Base-by-base conservation (phyloP, 2,113 vertebrate genomes). In the Leptodactylus fuscus region DNA sequence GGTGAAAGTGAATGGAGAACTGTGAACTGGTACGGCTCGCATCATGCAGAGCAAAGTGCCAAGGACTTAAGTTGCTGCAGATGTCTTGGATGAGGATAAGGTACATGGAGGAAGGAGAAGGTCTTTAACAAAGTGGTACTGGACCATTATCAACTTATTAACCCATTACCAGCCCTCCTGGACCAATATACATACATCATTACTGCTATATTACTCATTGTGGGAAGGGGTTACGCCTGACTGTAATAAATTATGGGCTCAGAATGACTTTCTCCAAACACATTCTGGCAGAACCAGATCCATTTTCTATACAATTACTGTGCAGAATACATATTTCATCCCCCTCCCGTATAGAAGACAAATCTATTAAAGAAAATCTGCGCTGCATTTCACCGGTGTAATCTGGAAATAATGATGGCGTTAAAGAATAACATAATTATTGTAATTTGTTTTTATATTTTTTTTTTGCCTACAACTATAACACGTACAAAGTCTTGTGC, bases 101-200 rank as follows among this genome's bases (percentile, higher is more conserved):
- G 82, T 84, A 58, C 55, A 84, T 27, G 62, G 20, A 75, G 82
- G 34, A 36, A 74, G 71, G 70, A 76, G 49, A 75, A 75, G 74
- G 71, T 44, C 70, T 76, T 75, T 55, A 83, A 83, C 70, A 75
- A 75, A 83, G 82, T 83, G 82, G 70, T 83, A 75, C 48, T 75
- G 82, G 82, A 41, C 70, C 10, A 29, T 20, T 32, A 75, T 62
- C 53, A 75, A 48, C 16, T 41, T 2, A 38, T 62, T 83, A 83
- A 75, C 82, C 70, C 51, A 16, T 58, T 83, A 75, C 6, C 16
- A 22, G 60, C 44, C 24, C 41, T 49, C 41, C 60, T 22, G 38
- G 58, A 34, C 55, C 41, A 76, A 49, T 76, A 76, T 49, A 20
- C 32, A 18, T 11, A 76, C 44, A 10, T 49, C 27, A 49, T 51